These are phyloP conservation scores for Brachyhypopomus occidentalis DNA, from an alignment of 2,113 vertebrate genomes.

Conservation along the genomic window DNA sequence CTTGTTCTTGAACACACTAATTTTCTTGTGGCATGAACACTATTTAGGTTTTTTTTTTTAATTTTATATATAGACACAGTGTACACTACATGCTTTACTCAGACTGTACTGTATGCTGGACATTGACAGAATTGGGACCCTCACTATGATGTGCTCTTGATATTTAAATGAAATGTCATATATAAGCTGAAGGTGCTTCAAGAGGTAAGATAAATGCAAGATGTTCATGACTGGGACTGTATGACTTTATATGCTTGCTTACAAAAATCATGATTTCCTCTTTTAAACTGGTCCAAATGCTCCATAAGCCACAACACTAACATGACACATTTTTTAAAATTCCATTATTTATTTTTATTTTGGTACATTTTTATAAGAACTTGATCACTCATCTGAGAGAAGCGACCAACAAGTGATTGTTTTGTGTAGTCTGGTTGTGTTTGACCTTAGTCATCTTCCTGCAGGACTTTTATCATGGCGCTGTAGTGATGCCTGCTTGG, in stretches of 20 bases:
- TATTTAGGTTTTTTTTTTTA: conserved; percentile 59
- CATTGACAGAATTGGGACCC: conserved; percentile 43
- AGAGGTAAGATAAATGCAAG: conserved; percentile 26
- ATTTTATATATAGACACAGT: conserved; percentile 46
- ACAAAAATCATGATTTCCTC: neutral
- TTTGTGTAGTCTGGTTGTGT: neutral
- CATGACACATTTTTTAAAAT: neutral
- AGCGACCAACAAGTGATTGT: neutral
- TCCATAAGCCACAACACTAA: conserved; percentile 16
- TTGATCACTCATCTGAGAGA: neutral
- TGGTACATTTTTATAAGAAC: neutral
- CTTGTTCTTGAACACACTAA: conserved; percentile 47
- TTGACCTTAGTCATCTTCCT: neutral
- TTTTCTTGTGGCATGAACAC: conserved; percentile 60
- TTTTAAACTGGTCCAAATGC: neutral
- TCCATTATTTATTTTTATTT: neutral
- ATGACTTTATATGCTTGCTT: neutral
- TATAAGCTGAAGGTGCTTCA: conserved; percentile 49
- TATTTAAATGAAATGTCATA: conserved; percentile 37
- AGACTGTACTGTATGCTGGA: conserved; percentile 43
- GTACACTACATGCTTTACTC: conserved; percentile 26
- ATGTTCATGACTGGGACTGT: neutral
- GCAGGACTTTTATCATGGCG: neutral
- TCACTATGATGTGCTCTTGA: conserved; percentile 39
- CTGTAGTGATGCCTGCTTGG: neutral